Evolutionary conservation across 2,797 vertebrate genomes (phyloP), one percentile per base, ranked within the genome.

Genomic region (Buceros bicornis): DNA sequence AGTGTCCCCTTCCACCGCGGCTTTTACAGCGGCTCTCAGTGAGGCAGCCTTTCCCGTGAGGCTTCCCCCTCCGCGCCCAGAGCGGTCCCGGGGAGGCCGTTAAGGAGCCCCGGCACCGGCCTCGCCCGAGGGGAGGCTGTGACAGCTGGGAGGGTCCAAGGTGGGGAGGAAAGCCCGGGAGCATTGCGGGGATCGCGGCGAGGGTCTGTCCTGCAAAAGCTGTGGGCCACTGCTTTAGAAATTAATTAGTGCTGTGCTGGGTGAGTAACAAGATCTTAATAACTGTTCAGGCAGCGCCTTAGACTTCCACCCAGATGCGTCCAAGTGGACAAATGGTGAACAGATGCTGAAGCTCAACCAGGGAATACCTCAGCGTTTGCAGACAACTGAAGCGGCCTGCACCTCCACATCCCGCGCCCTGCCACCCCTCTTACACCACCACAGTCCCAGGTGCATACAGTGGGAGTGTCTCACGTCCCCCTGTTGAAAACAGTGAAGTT

Each of bases 131-230:
- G 25, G 54, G 8, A 16, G 25, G 2, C 7, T 3, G 10, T 6
- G 18, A 6, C 43, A 3, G 8, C 2, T 10, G 20, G 31, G 45
- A 16, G 29, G 7, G 48, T 4, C 21, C 17, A 0, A 16, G n/a
- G 15, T 15, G 11, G 29, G 10, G 6, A 16, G 62, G 50, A 6
- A 15, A 31, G 22, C 13, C 50, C 6, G 13, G 8, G 26, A 31
- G 29, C 29, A 0, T 4, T 6, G 17, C 1, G 29, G 21, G 18
- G 3, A 6, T 16, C 12, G 47, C 4, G 50, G 17, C 3, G 4
- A 15, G 8, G 4, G 40, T 13, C 37, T 29, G 58, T 14, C 47
- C 57, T 11, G 48, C 57, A 15, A 13, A 71, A 61, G 24, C 43
- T 21, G 29, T 3, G 45, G 11, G 70, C 19, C 33, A 0, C 13